Evolutionary conservation across 2,797 vertebrate genomes (phyloP), one percentile per base, ranked within the genome.

Genomic region (Danionella dracula): DNA sequence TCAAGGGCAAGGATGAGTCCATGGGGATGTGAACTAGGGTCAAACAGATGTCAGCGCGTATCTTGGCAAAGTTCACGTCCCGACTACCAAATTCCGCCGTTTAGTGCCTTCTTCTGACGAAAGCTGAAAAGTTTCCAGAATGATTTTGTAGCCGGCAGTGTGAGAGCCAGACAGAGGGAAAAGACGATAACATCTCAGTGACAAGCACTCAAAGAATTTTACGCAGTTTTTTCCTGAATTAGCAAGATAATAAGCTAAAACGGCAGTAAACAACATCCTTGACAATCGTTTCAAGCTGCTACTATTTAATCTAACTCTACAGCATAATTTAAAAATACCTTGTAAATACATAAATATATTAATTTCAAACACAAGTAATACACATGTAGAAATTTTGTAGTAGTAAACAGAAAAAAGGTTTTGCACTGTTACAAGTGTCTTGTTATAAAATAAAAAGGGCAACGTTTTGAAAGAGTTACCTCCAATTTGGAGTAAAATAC

Each of bases 41-140:
- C 41, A 13, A 37, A 59, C 89, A 89, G 89, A 90, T 88, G 84
- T 90, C 84, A 88, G 78, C 46, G 73, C 80, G 83, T 79, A 84
- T 78, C 76, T 75, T 77, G 15, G 82, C 79, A 76, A 77, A 86
- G 86, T 87, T 88, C 83, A 81, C 29, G 70, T 66, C 65, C 67
- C 58, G 40, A 16, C 23, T 29, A 40, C 40, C 56, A 80, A 27
- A 87, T 80, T 86, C 65, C 60, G 83, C 80, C 84, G 81, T 78
- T 70, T 79, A 78, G 76, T 73, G 81, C 81, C 82, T 86, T 90
- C 38, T 68, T 32, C 63, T 51, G 41, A 70, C n/a, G n/a, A n/a
- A n/a, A n/a, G n/a, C n/a, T n/a, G 13, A 90, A 90, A 87, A 79
- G 84, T 82, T 90, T 92, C 82, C 85, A 88, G 82, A 84, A 75